phyloP scores from a whole-genome alignment of 2,797 vertebrate species.

The Acrossocheilus wenchowensis region DNA sequence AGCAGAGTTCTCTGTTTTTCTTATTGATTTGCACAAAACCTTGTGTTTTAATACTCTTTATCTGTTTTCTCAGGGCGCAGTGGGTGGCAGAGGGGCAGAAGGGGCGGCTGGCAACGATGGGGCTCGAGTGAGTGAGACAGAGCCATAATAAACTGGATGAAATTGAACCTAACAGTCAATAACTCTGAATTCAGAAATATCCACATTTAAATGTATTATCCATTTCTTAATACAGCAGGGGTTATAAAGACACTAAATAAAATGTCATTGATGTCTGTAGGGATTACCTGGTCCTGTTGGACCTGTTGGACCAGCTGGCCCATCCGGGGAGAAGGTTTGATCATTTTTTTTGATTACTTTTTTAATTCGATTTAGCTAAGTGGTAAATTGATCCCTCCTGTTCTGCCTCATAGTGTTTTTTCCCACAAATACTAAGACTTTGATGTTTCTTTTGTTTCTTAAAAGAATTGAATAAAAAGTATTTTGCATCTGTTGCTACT shows the following conservation, averaged over 20 bases:
- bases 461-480: not conserved
- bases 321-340: conserved; percentile 57
- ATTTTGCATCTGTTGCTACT: not conserved
- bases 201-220: not conserved
- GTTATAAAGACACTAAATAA: not conserved
- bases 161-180: conserved; percentile 1
- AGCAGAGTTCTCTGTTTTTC: not conserved
- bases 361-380: not conserved
- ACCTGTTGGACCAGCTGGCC: conserved; percentile 55
- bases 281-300: conserved; percentile 75
- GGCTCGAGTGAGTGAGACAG: conserved; percentile 85
- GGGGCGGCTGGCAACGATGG: conserved; percentile 94
- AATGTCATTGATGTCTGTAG: conserved; percentile 62
- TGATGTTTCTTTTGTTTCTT: not conserved
- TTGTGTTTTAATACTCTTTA: conserved; percentile 4
- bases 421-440: not conserved
- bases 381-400: conserved; percentile 5
- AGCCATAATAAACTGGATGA: not conserved
- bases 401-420: not conserved
- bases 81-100: conserved; percentile 88
- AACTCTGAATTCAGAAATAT: not conserved
- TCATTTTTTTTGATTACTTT: not conserved
- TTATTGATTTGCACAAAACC: not conserved
- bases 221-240: not conserved
- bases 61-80: conserved; percentile 79